These are phyloP conservation scores for Struthio camelus DNA, from an alignment of 2,113 vertebrate species.

Conservation along the genomic window DNA sequence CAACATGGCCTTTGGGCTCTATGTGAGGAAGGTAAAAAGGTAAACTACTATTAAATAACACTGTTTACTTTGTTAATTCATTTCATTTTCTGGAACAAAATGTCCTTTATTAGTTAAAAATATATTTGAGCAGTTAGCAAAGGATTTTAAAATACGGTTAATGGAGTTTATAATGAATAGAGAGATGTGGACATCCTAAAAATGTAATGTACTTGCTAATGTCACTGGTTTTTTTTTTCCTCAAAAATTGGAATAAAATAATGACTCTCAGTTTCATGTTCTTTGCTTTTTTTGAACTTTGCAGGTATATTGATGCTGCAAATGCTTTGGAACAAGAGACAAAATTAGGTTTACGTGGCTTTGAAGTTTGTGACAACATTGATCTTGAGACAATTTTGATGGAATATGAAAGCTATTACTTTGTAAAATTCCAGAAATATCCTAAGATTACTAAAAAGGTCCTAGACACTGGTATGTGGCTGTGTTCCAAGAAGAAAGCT, in stretches of 20 bases:
- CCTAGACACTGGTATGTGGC: constrained; percentile 78
- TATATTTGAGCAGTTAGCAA: not conserved
- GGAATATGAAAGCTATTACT: constrained; percentile 97
- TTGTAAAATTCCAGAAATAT: constrained; percentile 93
- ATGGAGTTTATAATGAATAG: not conserved
- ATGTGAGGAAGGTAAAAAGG: not conserved
- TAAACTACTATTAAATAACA: accelerated
- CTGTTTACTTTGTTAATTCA: not conserved
- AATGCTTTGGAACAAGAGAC: constrained; percentile 88
- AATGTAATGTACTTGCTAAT: not conserved
- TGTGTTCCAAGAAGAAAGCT: not conserved
- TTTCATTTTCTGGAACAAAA: not conserved
- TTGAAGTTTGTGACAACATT: constrained; percentile 95
- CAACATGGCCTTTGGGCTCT: not conserved
- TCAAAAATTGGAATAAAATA: not conserved
- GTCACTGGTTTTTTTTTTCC: not conserved
- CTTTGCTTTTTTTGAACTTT: constrained; percentile 21
- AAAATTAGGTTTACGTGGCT: constrained; percentile 80
- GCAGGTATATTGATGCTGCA: constrained; percentile 87
- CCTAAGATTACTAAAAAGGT: constrained; percentile 90
- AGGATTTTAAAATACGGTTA: not conserved
- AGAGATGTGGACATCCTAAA: not conserved
- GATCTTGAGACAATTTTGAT: constrained; percentile 94
- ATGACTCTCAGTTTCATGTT: not conserved
- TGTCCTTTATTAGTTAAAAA: not conserved